A percentile compares a stretch with the other conserved stretches of the same genome.
Conservation (phyloP, 2,888 invertebrate genomes). For the Heptascelio sp. region DNA sequence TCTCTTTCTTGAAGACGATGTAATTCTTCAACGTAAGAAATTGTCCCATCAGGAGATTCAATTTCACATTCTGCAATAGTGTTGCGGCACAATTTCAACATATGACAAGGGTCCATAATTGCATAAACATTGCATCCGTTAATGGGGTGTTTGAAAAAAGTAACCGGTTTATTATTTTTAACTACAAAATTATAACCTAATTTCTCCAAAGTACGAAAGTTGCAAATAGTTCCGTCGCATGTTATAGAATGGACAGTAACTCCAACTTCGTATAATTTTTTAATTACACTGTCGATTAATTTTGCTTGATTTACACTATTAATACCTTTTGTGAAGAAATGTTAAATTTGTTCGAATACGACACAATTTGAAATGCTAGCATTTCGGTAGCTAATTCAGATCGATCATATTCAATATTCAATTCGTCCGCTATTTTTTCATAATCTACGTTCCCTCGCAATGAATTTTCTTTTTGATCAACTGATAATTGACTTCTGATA, state of each 20-base stretch:
- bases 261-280: conserved; percentile 24
- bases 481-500: conserved; percentile 15
- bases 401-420: conserved; percentile 16
- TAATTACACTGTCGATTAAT: conserved; percentile 11
- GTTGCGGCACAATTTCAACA: conserved; percentile 39
- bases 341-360: conserved; percentile 36
- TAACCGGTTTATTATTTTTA: neutral
- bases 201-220: conserved; percentile 31
- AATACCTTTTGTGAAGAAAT: conserved; percentile 33
- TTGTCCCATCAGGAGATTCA: conserved; percentile 7
- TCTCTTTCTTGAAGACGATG: conserved; percentile 28
- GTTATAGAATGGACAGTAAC: conserved; percentile 35
- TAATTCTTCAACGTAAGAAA: conserved; percentile 23
- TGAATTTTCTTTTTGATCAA: conserved; percentile 28
- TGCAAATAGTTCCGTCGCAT: conserved; percentile 32
- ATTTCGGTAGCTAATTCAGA: conserved; percentile 38
- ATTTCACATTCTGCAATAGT: conserved; percentile 17
- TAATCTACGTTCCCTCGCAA: conserved; percentile 36
- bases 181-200: conserved; percentile 3
- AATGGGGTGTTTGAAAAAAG: conserved; percentile 39
- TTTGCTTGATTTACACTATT: conserved; percentile 6
- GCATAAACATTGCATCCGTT: conserved; percentile 22
- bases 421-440: conserved; percentile 25
- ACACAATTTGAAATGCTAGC: conserved; percentile 47
- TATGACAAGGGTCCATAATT: conserved; percentile 48